Percentiles rank a stretch among this genome's conserved stretches.
These are phyloP conservation scores for Pasiphila rectangulata DNA, from an alignment of 2,888 invertebrate species.

Conservation along the genomic window DNA sequence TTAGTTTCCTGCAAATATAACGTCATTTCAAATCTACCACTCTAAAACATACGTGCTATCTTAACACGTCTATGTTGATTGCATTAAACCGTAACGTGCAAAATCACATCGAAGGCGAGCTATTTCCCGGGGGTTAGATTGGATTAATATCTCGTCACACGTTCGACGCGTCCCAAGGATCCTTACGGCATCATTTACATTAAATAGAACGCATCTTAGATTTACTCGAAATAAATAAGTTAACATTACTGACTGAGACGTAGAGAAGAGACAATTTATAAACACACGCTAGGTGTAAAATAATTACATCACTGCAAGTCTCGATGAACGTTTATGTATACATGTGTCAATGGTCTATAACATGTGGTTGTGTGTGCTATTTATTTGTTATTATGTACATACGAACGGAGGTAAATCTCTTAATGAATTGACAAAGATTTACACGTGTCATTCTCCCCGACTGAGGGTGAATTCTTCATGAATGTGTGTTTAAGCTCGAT, in stretches of 20 bases:
- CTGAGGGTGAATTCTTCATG: no score
- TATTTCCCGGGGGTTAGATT: background rate
- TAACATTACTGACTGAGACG: no score
- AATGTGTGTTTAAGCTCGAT: background rate
- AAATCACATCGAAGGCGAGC: background rate
- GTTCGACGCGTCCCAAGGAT: background rate
- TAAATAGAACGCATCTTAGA: background rate
- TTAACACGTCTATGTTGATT: no score
- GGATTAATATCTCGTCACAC: background rate
- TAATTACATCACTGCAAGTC: background rate
- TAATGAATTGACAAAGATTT: no score
- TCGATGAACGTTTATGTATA: background rate
- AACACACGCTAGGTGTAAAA: no score
- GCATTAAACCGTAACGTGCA: background rate
- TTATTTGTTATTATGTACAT: slow-evolving; percentile 22
- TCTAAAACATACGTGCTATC: no score
- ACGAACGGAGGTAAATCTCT: background rate
- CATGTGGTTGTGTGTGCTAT: slow-evolving; percentile 3
- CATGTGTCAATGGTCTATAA: background rate
- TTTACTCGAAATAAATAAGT: no score
- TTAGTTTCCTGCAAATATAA: no score
- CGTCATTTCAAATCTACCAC: no score
- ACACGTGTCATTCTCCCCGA: background rate
- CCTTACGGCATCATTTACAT: no score
- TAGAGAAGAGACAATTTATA: no score